Base-by-base conservation (phyloP, 2,797 vertebrate genomes). In the Chaenodraco wilsoni region DNA sequence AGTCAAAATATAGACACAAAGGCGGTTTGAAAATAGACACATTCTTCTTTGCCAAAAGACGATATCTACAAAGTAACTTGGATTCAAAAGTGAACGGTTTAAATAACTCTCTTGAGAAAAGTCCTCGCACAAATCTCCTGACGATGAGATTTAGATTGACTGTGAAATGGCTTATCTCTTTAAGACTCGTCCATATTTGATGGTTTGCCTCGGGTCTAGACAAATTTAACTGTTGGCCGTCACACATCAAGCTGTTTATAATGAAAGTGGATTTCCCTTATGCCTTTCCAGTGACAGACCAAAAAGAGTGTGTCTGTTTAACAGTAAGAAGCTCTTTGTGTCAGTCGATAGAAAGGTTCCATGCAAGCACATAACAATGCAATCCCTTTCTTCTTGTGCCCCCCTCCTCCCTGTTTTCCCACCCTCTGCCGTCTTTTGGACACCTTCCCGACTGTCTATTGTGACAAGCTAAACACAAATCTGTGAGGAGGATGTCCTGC, bases 391-490 rank as follows among this genome's bases (percentile, higher is more conserved):
- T 78, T 74, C 59, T 37, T 9, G 33, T 37, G 33, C 33, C 45
- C 61, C 44, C 62, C 60, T 62, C 79, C 68, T 56, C 72, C 72
- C 72, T 54, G 2, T 85, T 84, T 82, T 84, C 80, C 81, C 82
- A 75, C 85, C 78, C 83, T 84, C 84, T 59, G 63, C 76, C 13
- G 40, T 84, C 67, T 71, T 81, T 87, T 92, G 88, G 92, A 91
- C 84, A 52, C 65, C 74, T 49, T 90, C 86, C 88, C 71, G 17
- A 83, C 78, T 45, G 31, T 90, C 87, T 81, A 83, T 86, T 89
- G 87, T 85, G 88, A 91, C 83, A 78, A 91, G 81, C 86, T 61
- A 72, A 86, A 82, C 80, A 81, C 74, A 85, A 81, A 87, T 86
- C 89, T 76, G 83, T 23, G 78, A 84, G 76, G 75, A 86, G 79